Evolutionary conservation across 2,797 vertebrate species (phyloP).

Genomic region (Pagetopsis macropterus): DNA sequence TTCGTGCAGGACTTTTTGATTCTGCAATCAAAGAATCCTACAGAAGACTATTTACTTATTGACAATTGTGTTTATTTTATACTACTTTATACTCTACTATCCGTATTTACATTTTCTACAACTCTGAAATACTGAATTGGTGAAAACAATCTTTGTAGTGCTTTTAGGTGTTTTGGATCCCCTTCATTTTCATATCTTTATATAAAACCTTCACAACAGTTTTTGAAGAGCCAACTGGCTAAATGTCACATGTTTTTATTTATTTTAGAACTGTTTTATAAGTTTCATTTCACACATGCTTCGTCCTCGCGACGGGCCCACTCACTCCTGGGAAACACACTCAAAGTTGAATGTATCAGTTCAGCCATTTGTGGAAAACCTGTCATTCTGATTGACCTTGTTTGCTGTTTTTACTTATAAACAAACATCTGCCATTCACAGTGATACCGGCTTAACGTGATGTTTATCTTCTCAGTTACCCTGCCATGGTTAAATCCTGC

Average conservation of each 20-base stretch:
- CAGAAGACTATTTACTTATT: too few relatives aligned
- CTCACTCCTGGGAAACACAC: conserved; percentile 20
- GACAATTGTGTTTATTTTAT: too few relatives aligned
- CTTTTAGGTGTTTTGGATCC: not conserved
- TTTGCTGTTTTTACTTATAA: not conserved
- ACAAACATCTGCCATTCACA: not conserved
- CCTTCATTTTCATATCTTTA: too few relatives aligned
- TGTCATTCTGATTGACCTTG: not conserved
- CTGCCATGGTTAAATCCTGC: not conserved
- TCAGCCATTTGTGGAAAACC: not conserved
- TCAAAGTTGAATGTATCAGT: conserved; percentile 13
- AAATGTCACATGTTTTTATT: conserved; percentile 25
- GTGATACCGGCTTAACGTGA: not conserved
- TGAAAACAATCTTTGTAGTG: not conserved
- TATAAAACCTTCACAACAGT: not conserved
- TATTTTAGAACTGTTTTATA: conserved; percentile 12
- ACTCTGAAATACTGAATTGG: too few relatives aligned
- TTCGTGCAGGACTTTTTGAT: not conserved
- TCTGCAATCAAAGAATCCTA: not conserved
- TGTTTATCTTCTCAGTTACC: not conserved
- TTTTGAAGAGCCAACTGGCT: conserved; percentile 30
- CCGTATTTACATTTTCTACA: not conserved
- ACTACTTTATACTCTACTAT: not conserved
- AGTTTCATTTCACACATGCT: conserved; percentile 34
- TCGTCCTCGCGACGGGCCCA: conserved; percentile 19